Evolutionary conservation across 2,888 invertebrate species (phyloP), one percentile per base, ranked within the genome.

Genomic region (Thumatha senex): DNA sequence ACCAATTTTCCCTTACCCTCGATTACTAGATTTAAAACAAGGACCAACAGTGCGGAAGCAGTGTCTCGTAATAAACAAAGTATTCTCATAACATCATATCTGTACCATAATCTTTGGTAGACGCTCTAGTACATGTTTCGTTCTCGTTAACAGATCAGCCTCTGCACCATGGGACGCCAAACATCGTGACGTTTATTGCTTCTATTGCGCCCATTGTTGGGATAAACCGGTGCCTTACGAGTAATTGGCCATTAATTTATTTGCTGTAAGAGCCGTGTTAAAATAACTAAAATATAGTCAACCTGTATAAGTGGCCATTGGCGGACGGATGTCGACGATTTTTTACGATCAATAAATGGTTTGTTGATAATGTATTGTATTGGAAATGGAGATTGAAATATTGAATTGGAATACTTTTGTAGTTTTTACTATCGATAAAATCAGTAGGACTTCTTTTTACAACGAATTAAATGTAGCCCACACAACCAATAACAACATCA

Each of bases 131-230:
- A 83, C 80, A 80, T 76, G 84, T 84, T 80, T 78, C 70, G 71
- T 76, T 76, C 84, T 87, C 85, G 86, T 85, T 85, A 86, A 84
- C 82, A 82, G 84, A 82, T 84, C 82, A 81, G 77, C 80, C 81
- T 66, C 74, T 68, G 71, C 83, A 63, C 86, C 82, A 76, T 81
- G 80, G 86, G 86, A 84, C 79, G 79, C 83, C 86, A 76, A 80
- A 79, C 77, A 78, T 76, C 80, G 80, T 82, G 84, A 82, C 84
- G 77, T 80, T 87, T 87, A 88, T 84, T 80, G 78, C 75, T 78
- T 79, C 82, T 84, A 83, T 84, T 80, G 80, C 72, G 65, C 76
- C 78, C 74, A 80, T 84, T 85, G 85, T 84, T 73, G 72, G 71
- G 70, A 70, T 72, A 65, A 63, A 65, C 67, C 72, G 70, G 76